phyloP scores from a whole-genome alignment of 2,888 invertebrate species.

The Eumacrocentrus americanus region DNA sequence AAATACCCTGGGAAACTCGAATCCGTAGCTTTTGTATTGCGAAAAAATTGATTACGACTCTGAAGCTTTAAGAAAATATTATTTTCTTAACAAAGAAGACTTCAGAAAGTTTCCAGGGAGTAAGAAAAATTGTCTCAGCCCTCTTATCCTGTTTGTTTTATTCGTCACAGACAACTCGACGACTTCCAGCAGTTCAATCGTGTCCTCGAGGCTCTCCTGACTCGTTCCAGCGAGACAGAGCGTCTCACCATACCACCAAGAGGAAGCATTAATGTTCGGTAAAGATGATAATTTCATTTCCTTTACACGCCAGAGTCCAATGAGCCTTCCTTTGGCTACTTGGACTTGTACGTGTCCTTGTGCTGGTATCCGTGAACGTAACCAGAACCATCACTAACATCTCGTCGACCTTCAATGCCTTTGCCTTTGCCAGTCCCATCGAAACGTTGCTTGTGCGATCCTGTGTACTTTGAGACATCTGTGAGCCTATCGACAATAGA shows the following conservation, averaged over 20 bases:
- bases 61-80: background rate
- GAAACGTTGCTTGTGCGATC: slow-evolving; percentile 85
- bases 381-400: slow-evolving; percentile 74
- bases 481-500: slow-evolving; percentile 77
- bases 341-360: slow-evolving; percentile 73
- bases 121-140: background rate
- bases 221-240: background rate
- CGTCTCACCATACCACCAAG: background rate
- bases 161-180: background rate
- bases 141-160: background rate
- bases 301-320: background rate
- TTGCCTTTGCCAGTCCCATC: slow-evolving; percentile 85
- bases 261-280: background rate
- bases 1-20: too few species aligned
- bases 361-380: slow-evolving; percentile 87
- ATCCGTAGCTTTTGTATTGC: too few species aligned
- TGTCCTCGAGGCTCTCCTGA: background rate
- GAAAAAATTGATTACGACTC: background rate
- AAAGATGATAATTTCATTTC: background rate
- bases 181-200: background rate
- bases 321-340: slow-evolving; percentile 25
- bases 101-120: too few species aligned
- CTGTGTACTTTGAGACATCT: slow-evolving; percentile 87
- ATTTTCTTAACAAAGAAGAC: background rate
- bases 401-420: slow-evolving; percentile 83